Conservation (phyloP, 2,113 vertebrate genomes). For the Electrona antarctica region DNA sequence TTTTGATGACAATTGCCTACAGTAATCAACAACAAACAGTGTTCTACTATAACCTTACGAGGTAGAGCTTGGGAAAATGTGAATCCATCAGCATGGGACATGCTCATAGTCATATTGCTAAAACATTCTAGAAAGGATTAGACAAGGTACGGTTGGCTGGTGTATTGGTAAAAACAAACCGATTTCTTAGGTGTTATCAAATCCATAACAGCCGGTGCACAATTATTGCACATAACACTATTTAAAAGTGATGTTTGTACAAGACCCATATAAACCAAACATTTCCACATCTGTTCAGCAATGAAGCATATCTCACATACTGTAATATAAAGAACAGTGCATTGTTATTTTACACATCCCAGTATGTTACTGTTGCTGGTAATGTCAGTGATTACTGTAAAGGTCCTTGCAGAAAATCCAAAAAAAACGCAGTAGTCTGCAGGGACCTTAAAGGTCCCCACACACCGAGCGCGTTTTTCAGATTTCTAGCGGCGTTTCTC, state of each 20-base stretch:
- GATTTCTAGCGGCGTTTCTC: no score
- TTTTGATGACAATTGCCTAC: not conserved
- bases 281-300: constrained; percentile 12
- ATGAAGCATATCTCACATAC: constrained; percentile 21
- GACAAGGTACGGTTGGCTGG: not conserved
- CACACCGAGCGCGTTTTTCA: no score
- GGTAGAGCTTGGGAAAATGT: constrained; percentile 16
- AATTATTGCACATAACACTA: not conserved
- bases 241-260: not conserved
- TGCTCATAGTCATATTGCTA: not conserved
- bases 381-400: constrained; percentile 2
- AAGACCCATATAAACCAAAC: constrained; percentile 13
- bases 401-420: no score
- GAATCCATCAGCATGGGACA: not conserved
- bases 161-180: not conserved
- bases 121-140: not conserved
- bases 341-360: not conserved
- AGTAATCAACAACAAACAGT: not conserved
- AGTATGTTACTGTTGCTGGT: constrained; percentile 28
- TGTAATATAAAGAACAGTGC: constrained; percentile 2
- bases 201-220: not conserved
- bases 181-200: not conserved
- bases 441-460: no score
- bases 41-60: constrained; percentile 4
- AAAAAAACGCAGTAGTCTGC: not conserved